phyloP scores from a whole-genome alignment of 2,888 invertebrate species.

The Eudasyphora cyanicolor region DNA sequence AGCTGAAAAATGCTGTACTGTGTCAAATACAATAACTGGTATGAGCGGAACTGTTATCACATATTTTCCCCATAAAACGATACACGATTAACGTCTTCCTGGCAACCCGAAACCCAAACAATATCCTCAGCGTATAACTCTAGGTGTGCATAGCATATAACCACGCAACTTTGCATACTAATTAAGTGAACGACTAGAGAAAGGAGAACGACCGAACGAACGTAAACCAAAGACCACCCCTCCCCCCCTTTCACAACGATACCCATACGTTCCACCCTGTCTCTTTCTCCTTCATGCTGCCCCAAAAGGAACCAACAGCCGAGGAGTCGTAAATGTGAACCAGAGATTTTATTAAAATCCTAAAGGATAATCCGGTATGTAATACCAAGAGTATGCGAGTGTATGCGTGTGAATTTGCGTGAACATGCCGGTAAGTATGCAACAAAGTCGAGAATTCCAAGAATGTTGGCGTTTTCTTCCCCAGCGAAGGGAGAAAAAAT shows the following conservation, averaged over 20 bases:
- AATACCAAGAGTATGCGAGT: constrained; percentile 23
- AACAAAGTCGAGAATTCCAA: background rate
- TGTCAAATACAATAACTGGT: too few relatives aligned
- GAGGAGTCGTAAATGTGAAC: constrained; percentile 39
- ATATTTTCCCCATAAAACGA: too few relatives aligned
- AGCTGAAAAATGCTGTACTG: too few relatives aligned
- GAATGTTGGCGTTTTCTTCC: background rate
- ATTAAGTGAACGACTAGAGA: constrained; percentile 64
- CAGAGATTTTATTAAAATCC: constrained; percentile 36
- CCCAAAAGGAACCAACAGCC: background rate
- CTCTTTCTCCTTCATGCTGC: background rate
- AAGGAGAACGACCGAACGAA: background rate
- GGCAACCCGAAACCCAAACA: background rate
- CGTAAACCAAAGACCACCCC: background rate
- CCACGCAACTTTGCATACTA: constrained; percentile 71
- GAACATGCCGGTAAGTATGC: constrained; percentile 11
- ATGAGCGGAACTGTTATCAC: too few relatives aligned
- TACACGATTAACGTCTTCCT: too few relatives aligned
- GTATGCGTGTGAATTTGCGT: background rate
- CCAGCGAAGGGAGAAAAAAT: background rate
- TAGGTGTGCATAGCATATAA: background rate
- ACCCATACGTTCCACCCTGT: background rate
- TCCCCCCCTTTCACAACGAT: background rate
- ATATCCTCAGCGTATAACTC: background rate
- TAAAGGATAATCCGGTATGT: constrained; percentile 54